Evolutionary conservation across 2,888 invertebrate species (phyloP), one percentile per base, ranked within the genome.

Genomic region (Neocrepidodera transversa): DNA sequence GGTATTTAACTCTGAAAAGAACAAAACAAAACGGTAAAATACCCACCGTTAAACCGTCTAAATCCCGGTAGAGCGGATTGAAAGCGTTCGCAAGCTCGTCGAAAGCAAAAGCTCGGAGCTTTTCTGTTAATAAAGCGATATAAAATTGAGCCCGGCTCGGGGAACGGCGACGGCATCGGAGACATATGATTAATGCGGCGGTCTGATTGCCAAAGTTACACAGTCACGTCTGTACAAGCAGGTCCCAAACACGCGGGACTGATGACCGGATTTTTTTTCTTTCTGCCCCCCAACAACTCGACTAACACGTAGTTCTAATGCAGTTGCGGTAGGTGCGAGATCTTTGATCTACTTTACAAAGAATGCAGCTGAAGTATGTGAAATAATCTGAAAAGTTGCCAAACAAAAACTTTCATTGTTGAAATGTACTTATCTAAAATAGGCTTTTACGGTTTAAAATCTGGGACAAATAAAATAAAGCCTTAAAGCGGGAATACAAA

Each of bases 141-240:
- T 70, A 65, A 70, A 68, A 70, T 68, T 67, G 67, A 68, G 68
- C 66, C n/a, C 43, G 59, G 43, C 52, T 32, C 52, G 20, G 7
- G 23, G 40, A 14, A 26, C 26, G 45, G 4, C 23, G 6, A 42
- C 43, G 52, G 51, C 53, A 63, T 63, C 64, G 58, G 62, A 63
- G 65, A 66, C 68, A 68, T 66, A 70, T 70, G 73, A 73, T 73
- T 71, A 73, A 73, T 73, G 71, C 63, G 68, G 68, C 65, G 65
- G 64, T 71, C 68, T 69, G 73, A 71, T 71, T 71, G 70, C 73
- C 66, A 69, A 72, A 71, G 71, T 71, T 73, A 66, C 68, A 63
- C 66, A 68, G 73, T 71, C 73, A 73, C 73, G 73, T 73, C 68
- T 69, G 68, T 69, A 68, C 71, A 68, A 70, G 67, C 73, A 69